Percentiles rank a stretch among this genome's conserved stretches.
These are phyloP conservation scores for Chrysaora quinquecirrha DNA, from an alignment of 30 jellyfish, hydroid and myxozoan species.

Conservation along the genomic window DNA sequence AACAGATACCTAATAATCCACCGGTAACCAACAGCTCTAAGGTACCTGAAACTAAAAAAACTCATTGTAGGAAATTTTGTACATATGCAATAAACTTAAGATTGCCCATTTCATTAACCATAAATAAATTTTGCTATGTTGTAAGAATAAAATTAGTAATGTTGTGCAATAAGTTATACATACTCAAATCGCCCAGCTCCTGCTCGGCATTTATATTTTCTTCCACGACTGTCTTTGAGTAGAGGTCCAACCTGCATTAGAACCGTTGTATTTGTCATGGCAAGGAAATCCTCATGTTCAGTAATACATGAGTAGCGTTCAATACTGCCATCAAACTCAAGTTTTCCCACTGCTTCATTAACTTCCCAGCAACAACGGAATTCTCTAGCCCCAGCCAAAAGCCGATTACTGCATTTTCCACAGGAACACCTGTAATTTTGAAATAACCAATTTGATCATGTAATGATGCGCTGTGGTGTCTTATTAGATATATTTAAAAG, in stretches of 20 bases:
- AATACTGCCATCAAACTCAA: constrained; percentile 19
- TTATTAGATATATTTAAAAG: too few species aligned
- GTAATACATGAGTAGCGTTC: constrained; percentile 24
- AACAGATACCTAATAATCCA: constrained; percentile 17
- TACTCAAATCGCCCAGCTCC: constrained; percentile 22
- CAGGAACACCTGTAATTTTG: too few species aligned
- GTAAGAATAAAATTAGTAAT: not conserved
- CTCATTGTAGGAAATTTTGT: not conserved
- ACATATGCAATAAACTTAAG: not conserved
- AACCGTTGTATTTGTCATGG: constrained; percentile 3
- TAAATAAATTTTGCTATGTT: too few species aligned
- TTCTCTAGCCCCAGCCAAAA: constrained; percentile 43
- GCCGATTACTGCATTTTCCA: too few species aligned
- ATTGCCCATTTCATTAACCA: not conserved
- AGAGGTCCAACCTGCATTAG: constrained; percentile 26
- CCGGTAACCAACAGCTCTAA: constrained; percentile 30
- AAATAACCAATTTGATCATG: too few species aligned
- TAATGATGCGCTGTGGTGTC: too few species aligned
- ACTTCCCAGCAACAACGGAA: constrained; percentile 47
- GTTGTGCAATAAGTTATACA: not conserved
- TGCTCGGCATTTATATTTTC: not conserved
- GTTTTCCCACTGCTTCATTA: constrained; percentile 27
- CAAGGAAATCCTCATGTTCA: constrained; percentile 26
- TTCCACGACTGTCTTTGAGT: constrained; percentile 17
- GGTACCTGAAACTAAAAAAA: not conserved